Evolutionary conservation across 2,113 vertebrate species (phyloP).

Genomic region (Pica pica): DNA sequence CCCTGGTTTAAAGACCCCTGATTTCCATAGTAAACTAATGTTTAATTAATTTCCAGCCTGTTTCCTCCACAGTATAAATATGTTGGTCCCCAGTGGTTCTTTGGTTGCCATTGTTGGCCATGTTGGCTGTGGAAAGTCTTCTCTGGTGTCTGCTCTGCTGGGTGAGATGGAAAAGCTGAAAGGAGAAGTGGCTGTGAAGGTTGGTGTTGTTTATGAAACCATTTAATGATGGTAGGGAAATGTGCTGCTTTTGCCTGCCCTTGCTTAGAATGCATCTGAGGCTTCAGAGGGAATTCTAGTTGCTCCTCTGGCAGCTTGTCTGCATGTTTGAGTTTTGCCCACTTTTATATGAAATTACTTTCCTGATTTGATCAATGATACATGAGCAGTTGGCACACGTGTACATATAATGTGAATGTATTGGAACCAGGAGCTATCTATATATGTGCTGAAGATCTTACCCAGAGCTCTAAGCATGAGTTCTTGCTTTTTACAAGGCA

Average conservation of each 20-base stretch:
- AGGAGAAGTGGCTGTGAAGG: slow-evolving; percentile 85
- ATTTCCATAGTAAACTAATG: slow-evolving; percentile 32
- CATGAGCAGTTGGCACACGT: not conserved
- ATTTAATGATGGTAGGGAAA: not conserved
- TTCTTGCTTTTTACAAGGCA: not conserved
- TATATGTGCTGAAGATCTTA: not conserved
- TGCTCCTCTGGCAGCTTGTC: not conserved
- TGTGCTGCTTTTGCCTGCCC: not conserved
- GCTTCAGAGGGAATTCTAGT: not conserved
- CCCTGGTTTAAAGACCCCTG: not conserved
- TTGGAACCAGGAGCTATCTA: not conserved
- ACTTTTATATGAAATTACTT: not conserved
- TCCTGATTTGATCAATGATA: not conserved
- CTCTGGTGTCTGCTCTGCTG: slow-evolving; percentile 88
- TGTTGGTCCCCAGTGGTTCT: slow-evolving; percentile 86
- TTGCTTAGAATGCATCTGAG: not conserved
- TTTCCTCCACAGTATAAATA: slow-evolving; percentile 78
- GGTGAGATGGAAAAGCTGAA: slow-evolving; percentile 95
- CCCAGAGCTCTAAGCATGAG: not conserved
- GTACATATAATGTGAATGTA: not conserved
- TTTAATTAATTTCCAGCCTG: slow-evolving; percentile 60
- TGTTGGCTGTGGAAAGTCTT: slow-evolving; percentile 95
- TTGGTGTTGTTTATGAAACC: slow-evolving; percentile 45
- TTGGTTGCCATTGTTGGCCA: slow-evolving; percentile 92
- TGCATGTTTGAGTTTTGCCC: not conserved